Evolutionary conservation across 2,797 vertebrate species (phyloP).

Genomic region (Cyprinodon diabolis): DNA sequence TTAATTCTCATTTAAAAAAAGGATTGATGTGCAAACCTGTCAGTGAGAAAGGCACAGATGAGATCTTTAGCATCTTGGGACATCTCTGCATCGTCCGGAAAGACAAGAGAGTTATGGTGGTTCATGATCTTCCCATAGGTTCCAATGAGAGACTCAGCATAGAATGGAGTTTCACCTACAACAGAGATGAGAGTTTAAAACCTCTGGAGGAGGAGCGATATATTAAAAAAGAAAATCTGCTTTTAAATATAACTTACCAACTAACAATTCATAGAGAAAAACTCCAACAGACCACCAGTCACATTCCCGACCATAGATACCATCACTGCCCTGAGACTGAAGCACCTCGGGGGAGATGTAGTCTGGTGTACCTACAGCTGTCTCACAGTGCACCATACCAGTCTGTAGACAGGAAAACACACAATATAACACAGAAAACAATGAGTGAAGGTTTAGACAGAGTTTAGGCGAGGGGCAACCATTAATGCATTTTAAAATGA

Average conservation of each 20-base stretch:
- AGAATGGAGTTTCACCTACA: slow-evolving; percentile 96
- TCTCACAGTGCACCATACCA: slow-evolving; percentile 96
- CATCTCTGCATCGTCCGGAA: slow-evolving; percentile 93
- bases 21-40: slow-evolving; percentile 80
- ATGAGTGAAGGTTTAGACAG: neutral
- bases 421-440: neutral
- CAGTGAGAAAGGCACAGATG: slow-evolving; percentile 95
- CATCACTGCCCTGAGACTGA: slow-evolving; percentile 93
- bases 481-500: neutral
- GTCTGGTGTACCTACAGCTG: slow-evolving; percentile 96
- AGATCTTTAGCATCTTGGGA: slow-evolving; percentile 91
- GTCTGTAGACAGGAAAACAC: slow-evolving; percentile 76
- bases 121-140: slow-evolving; percentile 99
- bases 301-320: slow-evolving; percentile 93
- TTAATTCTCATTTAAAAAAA: slow-evolving; percentile 1
- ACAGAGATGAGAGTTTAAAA: neutral
- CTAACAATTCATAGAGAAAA: slow-evolving; percentile 94
- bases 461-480: neutral
- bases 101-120: slow-evolving; percentile 91
- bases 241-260: slow-evolving; percentile 84
- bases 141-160: slow-evolving; percentile 95
- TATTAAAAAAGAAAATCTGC: neutral
- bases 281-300: slow-evolving; percentile 99
- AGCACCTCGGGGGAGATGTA: slow-evolving; percentile 98
- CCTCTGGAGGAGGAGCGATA: neutral